A percentile compares a stretch with the other conserved stretches of the same genome.
phyloP scores from a whole-genome alignment of 2,797 vertebrate genomes.

The Alca torda region DNA sequence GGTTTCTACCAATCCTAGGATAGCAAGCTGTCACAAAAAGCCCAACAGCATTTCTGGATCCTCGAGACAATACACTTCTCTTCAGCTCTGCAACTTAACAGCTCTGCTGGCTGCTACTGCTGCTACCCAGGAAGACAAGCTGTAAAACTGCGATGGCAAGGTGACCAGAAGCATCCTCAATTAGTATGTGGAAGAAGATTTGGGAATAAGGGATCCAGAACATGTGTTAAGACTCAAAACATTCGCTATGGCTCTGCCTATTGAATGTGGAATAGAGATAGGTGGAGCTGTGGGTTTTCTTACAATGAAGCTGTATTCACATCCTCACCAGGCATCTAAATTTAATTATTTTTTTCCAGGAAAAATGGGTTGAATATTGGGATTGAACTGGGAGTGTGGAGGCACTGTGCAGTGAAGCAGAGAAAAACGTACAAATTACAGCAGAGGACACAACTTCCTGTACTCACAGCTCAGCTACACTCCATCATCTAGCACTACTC shows the following conservation, averaged over 20 bases:
- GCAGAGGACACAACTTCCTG: not conserved
- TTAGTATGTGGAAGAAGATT: not conserved
- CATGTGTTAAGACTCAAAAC: not conserved
- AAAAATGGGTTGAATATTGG: not conserved
- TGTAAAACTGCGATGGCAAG: conserved; percentile 1
- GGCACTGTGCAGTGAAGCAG: not conserved
- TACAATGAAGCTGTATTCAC: not conserved
- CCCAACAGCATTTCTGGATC: not conserved
- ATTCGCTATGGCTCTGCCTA: not conserved
- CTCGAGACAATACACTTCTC: not conserved
- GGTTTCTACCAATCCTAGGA: not conserved
- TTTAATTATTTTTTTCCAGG: not conserved
- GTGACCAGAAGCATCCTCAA: conserved; percentile 10
- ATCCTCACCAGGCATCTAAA: not conserved
- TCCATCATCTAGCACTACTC: not conserved
- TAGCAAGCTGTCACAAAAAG: not conserved
- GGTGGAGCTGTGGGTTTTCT: not conserved
- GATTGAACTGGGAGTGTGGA: not conserved
- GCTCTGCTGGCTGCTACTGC: not conserved
- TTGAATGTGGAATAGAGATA: not conserved
- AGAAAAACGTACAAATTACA: not conserved
- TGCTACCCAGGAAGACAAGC: not conserved
- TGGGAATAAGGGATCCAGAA: not conserved
- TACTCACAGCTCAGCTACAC: not conserved
- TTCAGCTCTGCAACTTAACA: not conserved